Evolutionary conservation across 2,888 invertebrate genomes (phyloP).

Genomic region (Vesta saturnalis): DNA sequence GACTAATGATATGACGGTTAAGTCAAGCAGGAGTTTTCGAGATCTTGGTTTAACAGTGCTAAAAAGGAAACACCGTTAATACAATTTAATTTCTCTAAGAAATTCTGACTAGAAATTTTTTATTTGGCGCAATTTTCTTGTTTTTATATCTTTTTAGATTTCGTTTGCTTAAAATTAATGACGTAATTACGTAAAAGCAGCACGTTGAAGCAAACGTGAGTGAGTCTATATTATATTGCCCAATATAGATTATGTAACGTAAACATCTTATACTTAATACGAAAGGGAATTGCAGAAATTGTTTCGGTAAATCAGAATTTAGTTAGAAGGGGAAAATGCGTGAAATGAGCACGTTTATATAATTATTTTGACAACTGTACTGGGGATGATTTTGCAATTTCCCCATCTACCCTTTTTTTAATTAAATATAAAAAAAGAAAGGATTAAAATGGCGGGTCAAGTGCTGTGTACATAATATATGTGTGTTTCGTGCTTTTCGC

Average conservation of each 20-base stretch:
- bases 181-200: slow-evolving; percentile 34
- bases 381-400: not conserved
- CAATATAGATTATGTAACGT: slow-evolving; percentile 5
- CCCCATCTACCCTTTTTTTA: not conserved
- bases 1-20: slow-evolving; percentile 33
- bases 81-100: slow-evolving; percentile 35
- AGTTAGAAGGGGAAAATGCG: slow-evolving; percentile 1
- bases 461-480: not conserved
- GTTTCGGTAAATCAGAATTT: slow-evolving; percentile 7
- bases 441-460: not conserved
- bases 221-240: not conserved
- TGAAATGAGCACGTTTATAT: slow-evolving; percentile 9
- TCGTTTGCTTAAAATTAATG: slow-evolving; percentile 30
- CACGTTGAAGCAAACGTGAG: slow-evolving; percentile 28
- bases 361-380: slow-evolving; percentile 1
- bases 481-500: not conserved
- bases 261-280: slow-evolving; percentile 6
- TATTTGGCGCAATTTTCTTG: slow-evolving; percentile 16
- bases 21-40: slow-evolving; percentile 18
- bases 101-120: slow-evolving; percentile 24
- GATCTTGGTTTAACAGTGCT: slow-evolving; percentile 6
- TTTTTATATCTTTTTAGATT: slow-evolving; percentile 24
- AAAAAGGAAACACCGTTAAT: slow-evolving; percentile 29
- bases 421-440: not conserved
- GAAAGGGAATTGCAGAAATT: slow-evolving; percentile 1